Conservation (phyloP, 23 tunicate genomes). For the Diplosoma virens region DNA sequence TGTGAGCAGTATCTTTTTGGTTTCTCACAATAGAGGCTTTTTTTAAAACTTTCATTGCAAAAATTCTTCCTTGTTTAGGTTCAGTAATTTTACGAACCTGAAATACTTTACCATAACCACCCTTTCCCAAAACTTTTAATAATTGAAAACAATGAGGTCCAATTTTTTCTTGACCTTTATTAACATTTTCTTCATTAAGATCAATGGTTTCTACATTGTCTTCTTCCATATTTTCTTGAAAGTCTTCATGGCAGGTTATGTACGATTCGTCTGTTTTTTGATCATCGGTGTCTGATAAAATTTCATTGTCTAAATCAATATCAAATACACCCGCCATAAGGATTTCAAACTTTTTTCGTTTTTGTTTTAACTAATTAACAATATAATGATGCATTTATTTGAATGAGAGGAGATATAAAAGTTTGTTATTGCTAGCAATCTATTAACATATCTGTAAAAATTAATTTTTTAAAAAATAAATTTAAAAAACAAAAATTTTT, state of each 20-base stretch:
- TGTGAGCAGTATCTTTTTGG: constrained; percentile 98
- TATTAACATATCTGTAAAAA: too few relatives aligned
- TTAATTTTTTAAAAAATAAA: too few relatives aligned
- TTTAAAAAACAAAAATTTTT: too few relatives aligned
- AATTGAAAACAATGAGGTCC: constrained; percentile 93
- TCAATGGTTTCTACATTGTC: constrained; percentile 77
- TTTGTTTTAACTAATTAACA: too few relatives aligned
- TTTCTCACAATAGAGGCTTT: constrained; percentile 95
- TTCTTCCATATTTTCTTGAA: constrained; percentile 41
- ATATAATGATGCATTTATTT: too few relatives aligned
- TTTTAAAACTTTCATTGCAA: constrained; percentile 97
- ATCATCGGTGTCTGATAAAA: constrained; percentile 38
- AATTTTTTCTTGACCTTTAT: constrained; percentile 75
- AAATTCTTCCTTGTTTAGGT: constrained; percentile 70
- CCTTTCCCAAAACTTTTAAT: constrained; percentile 93
- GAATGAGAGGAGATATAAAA: too few relatives aligned
- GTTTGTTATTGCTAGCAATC: too few relatives aligned
- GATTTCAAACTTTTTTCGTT: too few relatives aligned
- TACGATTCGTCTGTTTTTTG: constrained; percentile 32
- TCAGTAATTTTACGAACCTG: constrained; percentile 85
- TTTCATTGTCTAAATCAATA: constrained; percentile 69
- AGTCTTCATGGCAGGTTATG: constrained; percentile 37
- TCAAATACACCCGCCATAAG: constrained; percentile 85
- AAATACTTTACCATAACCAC: constrained; percentile 98
- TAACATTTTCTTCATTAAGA: constrained; percentile 62